Conservation (phyloP, 1,140 invertebrate genomes). For the Lepeophtheirus salmonis region DNA sequence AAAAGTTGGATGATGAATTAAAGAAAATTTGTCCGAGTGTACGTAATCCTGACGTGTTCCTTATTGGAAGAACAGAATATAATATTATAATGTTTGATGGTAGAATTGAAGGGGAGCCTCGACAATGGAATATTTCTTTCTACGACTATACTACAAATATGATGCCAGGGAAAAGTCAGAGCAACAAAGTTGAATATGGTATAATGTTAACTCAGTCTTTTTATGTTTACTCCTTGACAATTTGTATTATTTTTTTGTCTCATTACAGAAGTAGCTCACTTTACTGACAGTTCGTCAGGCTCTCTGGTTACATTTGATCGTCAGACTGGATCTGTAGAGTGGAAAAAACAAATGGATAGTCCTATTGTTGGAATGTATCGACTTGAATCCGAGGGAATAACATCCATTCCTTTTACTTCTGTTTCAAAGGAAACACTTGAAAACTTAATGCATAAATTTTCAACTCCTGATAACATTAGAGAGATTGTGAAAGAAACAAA, state of each 20-base stretch:
- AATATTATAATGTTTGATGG: constrained; percentile 83
- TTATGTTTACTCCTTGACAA: constrained; percentile 17
- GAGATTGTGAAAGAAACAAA: constrained; percentile 45
- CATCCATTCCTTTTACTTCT: constrained; percentile 70
- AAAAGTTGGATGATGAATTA: no score
- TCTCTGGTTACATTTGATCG: constrained; percentile 55
- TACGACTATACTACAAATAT: constrained; percentile 31
- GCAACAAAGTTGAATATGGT: background rate
- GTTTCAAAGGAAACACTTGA: constrained; percentile 65
- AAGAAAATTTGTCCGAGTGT: constrained; percentile 32
- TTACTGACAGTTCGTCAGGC: constrained; percentile 72
- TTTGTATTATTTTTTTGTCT: no score
- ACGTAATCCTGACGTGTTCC: constrained; percentile 25
- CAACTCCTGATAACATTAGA: constrained; percentile 22
- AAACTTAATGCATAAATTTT: constrained; percentile 43
- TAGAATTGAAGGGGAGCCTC: constrained; percentile 48
- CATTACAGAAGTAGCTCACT: constrained; percentile 67
- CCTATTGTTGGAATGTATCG: constrained; percentile 78
- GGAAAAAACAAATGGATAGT: constrained; percentile 65
- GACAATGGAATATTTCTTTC: constrained; percentile 89
- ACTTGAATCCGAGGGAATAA: constrained; percentile 45
- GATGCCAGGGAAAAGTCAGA: background rate
- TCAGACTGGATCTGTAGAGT: constrained; percentile 51
- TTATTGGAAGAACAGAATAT: constrained; percentile 42
- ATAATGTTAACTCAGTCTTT: constrained; percentile 17